Base-by-base conservation (phyloP, 1,140 invertebrate genomes). In the Apolygus lucorum region DNA sequence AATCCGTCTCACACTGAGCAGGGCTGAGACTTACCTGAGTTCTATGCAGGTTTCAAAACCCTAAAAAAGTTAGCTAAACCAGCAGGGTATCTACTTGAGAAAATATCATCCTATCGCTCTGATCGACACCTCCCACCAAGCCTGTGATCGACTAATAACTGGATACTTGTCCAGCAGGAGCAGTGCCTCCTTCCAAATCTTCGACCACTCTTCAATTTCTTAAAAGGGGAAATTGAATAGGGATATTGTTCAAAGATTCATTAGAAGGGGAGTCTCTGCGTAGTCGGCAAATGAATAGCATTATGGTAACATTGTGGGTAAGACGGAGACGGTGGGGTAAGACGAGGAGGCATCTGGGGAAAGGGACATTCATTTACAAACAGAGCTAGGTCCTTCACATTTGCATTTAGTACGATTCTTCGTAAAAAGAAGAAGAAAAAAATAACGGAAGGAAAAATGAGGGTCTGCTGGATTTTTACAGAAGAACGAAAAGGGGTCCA, bases 351-450 rank as follows among this genome's bases (percentile, higher is more conserved):
- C 22, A 8, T n/a, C 8, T 8, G 8, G 54, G 24, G 54, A 62
- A 11, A 62, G 54, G 54, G 54, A 62, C 54, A 62, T 62, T 62
- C 54, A 62, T 62, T 62, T 62, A 21, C 54, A 62, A 62, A 62
- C 54, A 62, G 54, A 22, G 54, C 54, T 11, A 62, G 54, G 54
- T 4, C 54, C 54, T 17, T 8, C 34, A 21, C 22, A 62, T 62
- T 62, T 62, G 54, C 54, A 62, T 62, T 62, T 62, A 62, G 54
- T n/a, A 22, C 54, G 8, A 62, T 22, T 62, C 54, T 62, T 62
- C 21, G 21, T 62, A 4, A 62, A 62, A 62, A 62, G 17, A 17
- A 42, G 34, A 42, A 42, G 17, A 42, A 42, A 42, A 42, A 42
- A 11, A 62, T 22, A 21, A 62, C 42, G n/a, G 42, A n/a, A n/a